Percentiles rank a stretch among this genome's conserved stretches.
Evolutionary conservation across 1,140 invertebrate species (phyloP).

Genomic region (Diachasmimorpha longicaudata): DNA sequence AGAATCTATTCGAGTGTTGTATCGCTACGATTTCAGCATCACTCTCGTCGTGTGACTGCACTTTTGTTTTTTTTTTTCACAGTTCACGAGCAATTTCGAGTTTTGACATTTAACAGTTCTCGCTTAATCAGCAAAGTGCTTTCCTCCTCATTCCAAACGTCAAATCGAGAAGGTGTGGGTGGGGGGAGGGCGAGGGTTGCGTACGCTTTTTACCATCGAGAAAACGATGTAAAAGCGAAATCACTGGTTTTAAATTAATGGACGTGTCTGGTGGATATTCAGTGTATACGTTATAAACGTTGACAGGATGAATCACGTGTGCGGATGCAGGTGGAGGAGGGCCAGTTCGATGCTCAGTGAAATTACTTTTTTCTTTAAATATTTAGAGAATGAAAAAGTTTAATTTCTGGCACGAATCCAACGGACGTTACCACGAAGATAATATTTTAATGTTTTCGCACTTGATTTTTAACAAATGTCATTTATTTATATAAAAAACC

Average conservation of each 20-base stretch:
- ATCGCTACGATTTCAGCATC: neutral
- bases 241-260: slow-evolving; percentile 34
- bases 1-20: neutral
- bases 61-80: slow-evolving; percentile 2
- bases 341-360: neutral
- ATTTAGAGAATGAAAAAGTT: too few species aligned
- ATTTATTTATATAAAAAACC: too few species aligned
- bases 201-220: neutral
- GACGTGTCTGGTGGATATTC: slow-evolving; percentile 12
- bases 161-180: slow-evolving; percentile 8
- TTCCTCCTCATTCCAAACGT: neutral
- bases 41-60: neutral
- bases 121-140: slow-evolving; percentile 34
- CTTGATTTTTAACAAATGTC: too few species aligned
- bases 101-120: slow-evolving; percentile 18
- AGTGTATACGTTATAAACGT: neutral
- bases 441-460: too few species aligned
- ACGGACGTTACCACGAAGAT: too few species aligned
- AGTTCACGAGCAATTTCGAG: slow-evolving; percentile 6
- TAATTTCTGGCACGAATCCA: too few species aligned
- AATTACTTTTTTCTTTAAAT: neutral
- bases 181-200: neutral
- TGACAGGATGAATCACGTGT: neutral
- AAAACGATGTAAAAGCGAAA: slow-evolving; percentile 24
- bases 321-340: neutral